Evolutionary conservation across 1,140 invertebrate genomes (phyloP), one percentile per base, ranked within the genome.

Genomic region (Meloidogyne chitwoodi): DNA sequence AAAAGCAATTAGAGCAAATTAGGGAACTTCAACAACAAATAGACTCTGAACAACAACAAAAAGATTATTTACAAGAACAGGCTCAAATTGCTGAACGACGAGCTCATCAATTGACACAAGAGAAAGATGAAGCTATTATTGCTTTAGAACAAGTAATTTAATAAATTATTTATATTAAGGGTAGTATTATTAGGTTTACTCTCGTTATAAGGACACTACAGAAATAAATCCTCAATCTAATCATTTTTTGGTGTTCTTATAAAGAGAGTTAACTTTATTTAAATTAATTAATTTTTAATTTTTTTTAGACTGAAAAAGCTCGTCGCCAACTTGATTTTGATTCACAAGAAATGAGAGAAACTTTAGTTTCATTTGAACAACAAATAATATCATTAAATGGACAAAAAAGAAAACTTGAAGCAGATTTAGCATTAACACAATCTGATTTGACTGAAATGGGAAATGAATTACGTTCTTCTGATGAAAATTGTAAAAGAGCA

Each of bases 321-420:
- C 93, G 96, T 88, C 93, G 96, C 88, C 93, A 94, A 88, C 94
- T 95, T 78, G 96, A 99, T 90, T 93, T 93, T 61, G 96, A 99
- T 89, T 91, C 97, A 80, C 91, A 93, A 83, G 96, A 99, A 89
- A 93, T 94, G 83, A 94, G 95, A 88, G 96, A 99, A 90, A 93
- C 96, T 87, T 91, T 96, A 84, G 96, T 96, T 88, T 96, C 98
- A 89, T 90, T 98, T 63, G 91, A 92, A 80, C 93, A 93, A 77
- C 93, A 95, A 89, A 93, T 93, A 87, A 92, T 93, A 78, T 95
- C 94, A 84, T 91, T 98, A 82, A 92, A 92, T 68, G 93, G 93
- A 81, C 93, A 94, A 89, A 99, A 98, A 92, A 94, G 96, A 91
- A 99, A 99, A 91, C 91, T 99, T 84, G 96, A 99, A 89, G 92